Percentiles rank a stretch among this genome's conserved stretches.
phyloP scores from a whole-genome alignment of 2,888 invertebrate species.

The Lepidocyrtinus sp. region DNA sequence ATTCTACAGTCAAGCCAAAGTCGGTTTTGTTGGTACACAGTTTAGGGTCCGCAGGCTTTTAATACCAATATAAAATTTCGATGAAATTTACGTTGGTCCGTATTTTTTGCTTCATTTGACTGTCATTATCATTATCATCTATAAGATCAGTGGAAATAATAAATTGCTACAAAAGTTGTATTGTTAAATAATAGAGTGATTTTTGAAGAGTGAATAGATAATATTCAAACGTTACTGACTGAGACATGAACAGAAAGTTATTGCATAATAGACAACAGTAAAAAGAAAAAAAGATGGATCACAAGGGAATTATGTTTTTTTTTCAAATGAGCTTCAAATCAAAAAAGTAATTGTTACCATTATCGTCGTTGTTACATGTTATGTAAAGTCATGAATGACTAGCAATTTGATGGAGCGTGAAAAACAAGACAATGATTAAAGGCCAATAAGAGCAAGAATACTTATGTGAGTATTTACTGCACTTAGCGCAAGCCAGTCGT shows the following conservation, averaged over 20 bases:
- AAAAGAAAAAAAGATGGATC: constrained; percentile 42
- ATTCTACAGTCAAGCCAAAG: neutral
- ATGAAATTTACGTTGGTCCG: neutral
- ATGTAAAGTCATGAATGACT: constrained; percentile 47
- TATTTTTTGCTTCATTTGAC: neutral
- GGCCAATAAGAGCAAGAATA: constrained; percentile 46
- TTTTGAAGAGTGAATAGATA: constrained; percentile 7
- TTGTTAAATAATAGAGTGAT: constrained; percentile 18
- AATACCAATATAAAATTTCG: neutral
- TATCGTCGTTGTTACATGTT: constrained; percentile 41
- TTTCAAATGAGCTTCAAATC: constrained; percentile 46
- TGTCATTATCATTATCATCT: constrained; percentile 14
- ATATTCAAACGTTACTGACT: constrained; percentile 2
- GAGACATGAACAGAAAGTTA: constrained; percentile 21
- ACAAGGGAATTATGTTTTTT: constrained; percentile 36
- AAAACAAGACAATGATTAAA: constrained; percentile 56
- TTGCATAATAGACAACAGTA: constrained; percentile 40
- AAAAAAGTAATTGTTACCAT: constrained; percentile 54
- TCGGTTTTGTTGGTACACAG: too few relatives aligned
- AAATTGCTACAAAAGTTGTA: constrained; percentile 41
- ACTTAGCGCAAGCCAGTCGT: too few relatives aligned
- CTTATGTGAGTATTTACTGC: constrained; percentile 39
- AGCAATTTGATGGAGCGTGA: constrained; percentile 55
- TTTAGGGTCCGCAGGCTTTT: too few relatives aligned
- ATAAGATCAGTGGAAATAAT: constrained; percentile 18